Percentiles rank a stretch among this genome's conserved stretches.
Conservation (phyloP, 2,888 invertebrate genomes). For the Pyrrhosoma nymphula region DNA sequence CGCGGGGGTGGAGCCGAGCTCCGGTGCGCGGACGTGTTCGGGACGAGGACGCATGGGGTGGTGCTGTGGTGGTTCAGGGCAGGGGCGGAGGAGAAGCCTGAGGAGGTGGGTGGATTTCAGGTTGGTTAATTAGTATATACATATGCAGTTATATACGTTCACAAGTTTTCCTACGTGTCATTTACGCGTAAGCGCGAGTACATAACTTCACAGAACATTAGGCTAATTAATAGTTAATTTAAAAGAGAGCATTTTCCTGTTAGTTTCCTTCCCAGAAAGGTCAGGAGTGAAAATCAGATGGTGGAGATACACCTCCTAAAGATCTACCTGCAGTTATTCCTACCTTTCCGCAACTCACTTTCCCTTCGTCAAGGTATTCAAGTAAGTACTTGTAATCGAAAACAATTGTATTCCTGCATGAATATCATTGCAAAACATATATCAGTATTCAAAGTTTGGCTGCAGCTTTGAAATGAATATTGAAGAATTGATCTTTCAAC, state of each 20-base stretch:
- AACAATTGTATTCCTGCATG: too few species aligned
- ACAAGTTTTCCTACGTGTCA: background rate
- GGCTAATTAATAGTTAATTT: background rate
- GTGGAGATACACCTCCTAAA: too few species aligned
- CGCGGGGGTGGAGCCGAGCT: background rate
- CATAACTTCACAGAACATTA: background rate
- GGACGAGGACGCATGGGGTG: background rate
- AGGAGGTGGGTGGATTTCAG: background rate
- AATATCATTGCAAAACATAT: too few species aligned
- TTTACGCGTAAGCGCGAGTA: background rate
- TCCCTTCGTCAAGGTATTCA: too few species aligned
- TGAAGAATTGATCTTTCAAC: too few species aligned
- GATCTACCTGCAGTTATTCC: too few species aligned
- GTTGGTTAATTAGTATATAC: background rate
- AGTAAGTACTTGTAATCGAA: too few species aligned
- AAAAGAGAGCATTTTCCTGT: background rate
- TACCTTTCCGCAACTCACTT: too few species aligned
- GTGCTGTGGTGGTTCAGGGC: background rate
- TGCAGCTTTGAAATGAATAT: too few species aligned
- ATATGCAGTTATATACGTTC: background rate
- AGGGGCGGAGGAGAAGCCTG: background rate
- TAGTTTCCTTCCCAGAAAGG: background rate
- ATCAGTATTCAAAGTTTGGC: too few species aligned
- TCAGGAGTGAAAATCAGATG: background rate
- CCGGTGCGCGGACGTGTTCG: background rate